Base-by-base conservation (phyloP, 2,797 vertebrate genomes). In the Eidolon dupreanum region DNA sequence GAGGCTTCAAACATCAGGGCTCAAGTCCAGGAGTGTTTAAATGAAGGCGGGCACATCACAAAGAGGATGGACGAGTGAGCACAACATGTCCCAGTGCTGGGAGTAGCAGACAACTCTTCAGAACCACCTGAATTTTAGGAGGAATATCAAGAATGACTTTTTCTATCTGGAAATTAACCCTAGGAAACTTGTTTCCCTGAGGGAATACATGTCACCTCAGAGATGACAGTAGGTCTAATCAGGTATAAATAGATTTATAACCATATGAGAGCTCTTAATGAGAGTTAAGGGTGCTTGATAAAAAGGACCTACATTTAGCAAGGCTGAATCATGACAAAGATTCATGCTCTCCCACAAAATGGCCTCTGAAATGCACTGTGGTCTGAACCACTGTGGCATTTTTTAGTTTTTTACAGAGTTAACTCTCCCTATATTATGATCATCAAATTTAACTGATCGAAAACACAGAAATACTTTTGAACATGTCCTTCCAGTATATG, bases 251-350 rank as follows among this genome's bases (percentile, higher is more conserved):
- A 93, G 85, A 91, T 89, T 81, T 73, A 86, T 16, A 74, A 88
- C 38, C 57, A 49, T 22, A 73, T 2, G 20, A 88, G 75, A 59
- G 63, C 36, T 83, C 74, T 91, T 85, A 65, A 78, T 38, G 66
- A 75, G 71, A 89, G 55, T 43, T 63, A 75, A 82, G 88, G 53
- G 82, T 77, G 88, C 90, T 93, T 82, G 49, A 95, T 61, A 91
- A 97, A 94, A 46, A 81, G 59, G 73, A 19, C 77, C 94, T 95
- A 84, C 96, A 97, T 87, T 95, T 65, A 92, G 74, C 13, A 43
- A 95, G 73, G 71, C 6, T 74, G 90, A 94, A 59, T 65, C 59
- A 59, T 26, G 85, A 92, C 85, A 92, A 49, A n/a, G 94, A 88
- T 22, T 79, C 83, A 73, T 0, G 17, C 46, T 74, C 77, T 78